A percentile compares a stretch with the other conserved stretches of the same genome.
phyloP scores from a whole-genome alignment of 2,888 invertebrate genomes.

The Aplocera efformata region DNA sequence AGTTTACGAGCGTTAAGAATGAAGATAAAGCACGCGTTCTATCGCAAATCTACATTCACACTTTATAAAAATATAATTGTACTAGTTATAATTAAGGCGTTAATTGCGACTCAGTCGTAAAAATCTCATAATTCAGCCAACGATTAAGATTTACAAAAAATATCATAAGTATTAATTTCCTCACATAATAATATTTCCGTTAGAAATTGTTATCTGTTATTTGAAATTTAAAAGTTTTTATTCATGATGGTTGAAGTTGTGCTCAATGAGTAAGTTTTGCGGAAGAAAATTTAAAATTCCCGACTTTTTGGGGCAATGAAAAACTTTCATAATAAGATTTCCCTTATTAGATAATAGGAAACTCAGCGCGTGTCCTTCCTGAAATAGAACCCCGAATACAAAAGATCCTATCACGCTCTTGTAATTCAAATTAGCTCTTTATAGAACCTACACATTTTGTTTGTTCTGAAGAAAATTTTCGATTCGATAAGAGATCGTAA shows the following conservation, averaged over 20 bases:
- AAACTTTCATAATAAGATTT: slow-evolving; percentile 10
- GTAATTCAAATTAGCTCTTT: slow-evolving; percentile 56
- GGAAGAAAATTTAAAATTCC: neutral
- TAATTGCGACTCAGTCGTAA: slow-evolving; percentile 7
- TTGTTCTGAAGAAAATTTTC: slow-evolving; percentile 60
- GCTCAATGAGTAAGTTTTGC: neutral
- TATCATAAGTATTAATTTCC: too few relatives aligned
- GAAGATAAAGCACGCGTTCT: slow-evolving; percentile 32
- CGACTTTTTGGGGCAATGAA: slow-evolving; percentile 4
- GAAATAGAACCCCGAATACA: slow-evolving; percentile 24
- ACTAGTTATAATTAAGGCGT: slow-evolving; percentile 7
- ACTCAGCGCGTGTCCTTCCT: slow-evolving; percentile 10
- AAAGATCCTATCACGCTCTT: slow-evolving; percentile 43
- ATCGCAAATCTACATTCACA: slow-evolving; percentile 36
- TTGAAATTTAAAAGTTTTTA: too few relatives aligned
- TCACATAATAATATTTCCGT: too few relatives aligned
- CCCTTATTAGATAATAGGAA: slow-evolving; percentile 7
- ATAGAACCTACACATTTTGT: slow-evolving; percentile 54
- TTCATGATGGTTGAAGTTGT: neutral
- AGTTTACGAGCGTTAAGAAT: slow-evolving; percentile 30
- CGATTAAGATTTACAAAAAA: neutral
- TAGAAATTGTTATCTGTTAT: too few relatives aligned
- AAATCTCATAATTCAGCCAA: slow-evolving; percentile 4
- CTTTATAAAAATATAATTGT: slow-evolving; percentile 29
- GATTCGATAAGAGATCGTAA: slow-evolving; percentile 73